Evolutionary conservation across 2,113 vertebrate genomes (phyloP).

Genomic region (Fulica atra): DNA sequence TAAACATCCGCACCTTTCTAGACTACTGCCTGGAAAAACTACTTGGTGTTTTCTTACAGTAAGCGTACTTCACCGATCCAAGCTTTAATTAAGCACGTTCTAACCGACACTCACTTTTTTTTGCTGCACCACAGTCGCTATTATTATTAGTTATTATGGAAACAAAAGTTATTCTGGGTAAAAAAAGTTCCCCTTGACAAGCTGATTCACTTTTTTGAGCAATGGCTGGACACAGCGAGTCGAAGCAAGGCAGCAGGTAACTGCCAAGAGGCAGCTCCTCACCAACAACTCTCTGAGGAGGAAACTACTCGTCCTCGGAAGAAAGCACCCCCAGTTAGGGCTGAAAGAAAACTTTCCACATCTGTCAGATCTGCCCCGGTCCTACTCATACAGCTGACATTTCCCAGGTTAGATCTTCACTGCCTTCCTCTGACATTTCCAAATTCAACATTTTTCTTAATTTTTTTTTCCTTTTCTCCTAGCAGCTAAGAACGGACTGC

Average conservation of each 20-base stretch:
- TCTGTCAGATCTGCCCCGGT: neutral
- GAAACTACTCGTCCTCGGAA: constrained; percentile 10
- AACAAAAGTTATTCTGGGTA: neutral
- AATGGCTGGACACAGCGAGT: neutral
- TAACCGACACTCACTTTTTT: neutral
- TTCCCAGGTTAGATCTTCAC: neutral
- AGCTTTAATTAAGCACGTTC: neutral
- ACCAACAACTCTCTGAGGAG: neutral
- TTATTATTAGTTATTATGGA: constrained; percentile 2
- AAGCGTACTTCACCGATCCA: neutral
- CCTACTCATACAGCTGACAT: neutral
- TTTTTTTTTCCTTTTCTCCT: neutral
- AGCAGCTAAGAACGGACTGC: neutral
- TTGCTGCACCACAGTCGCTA: neutral
- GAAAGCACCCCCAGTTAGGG: neutral
- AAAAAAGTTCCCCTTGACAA: neutral
- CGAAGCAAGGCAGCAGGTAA: constrained; percentile 3
- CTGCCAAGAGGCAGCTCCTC: neutral
- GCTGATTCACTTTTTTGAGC: neutral
- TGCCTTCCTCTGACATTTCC: neutral
- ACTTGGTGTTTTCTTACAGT: neutral
- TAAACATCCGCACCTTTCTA: neutral
- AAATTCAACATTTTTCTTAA: neutral
- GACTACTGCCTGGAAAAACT: neutral
- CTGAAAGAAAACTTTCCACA: constrained; percentile 15